Percentiles rank a stretch among this genome's conserved stretches.
Evolutionary conservation across 2,888 invertebrate genomes (phyloP).

Genomic region (Scaptodrosophila latifasciaeformis): DNA sequence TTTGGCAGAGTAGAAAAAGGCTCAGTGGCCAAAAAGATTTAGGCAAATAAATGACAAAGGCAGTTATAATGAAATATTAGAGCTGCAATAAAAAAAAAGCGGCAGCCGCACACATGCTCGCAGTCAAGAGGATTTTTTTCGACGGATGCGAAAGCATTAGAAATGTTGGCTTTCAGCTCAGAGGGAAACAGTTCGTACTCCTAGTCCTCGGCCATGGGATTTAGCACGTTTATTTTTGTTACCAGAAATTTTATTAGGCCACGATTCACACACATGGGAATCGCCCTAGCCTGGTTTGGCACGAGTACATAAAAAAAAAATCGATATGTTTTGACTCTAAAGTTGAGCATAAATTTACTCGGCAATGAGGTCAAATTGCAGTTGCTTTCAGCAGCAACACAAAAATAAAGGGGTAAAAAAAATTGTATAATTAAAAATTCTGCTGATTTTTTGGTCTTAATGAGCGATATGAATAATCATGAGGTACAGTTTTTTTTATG

Average conservation of each 20-base stretch:
- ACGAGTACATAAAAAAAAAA: conserved; percentile 24
- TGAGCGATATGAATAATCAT: neutral
- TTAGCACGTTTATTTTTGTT: conserved; percentile 56
- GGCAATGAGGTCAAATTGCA: neutral
- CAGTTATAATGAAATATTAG: conserved; percentile 48
- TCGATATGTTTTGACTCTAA: conserved; percentile 45
- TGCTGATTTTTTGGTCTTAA: conserved; percentile 13
- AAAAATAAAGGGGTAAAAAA: neutral
- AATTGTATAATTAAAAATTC: conserved; percentile 7
- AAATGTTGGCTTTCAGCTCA: no score
- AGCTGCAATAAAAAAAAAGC: neutral
- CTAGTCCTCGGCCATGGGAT: no score
- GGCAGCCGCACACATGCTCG: neutral
- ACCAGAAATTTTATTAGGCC: conserved; percentile 59
- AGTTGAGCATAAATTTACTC: neutral
- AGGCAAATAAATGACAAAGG: conserved; percentile 49
- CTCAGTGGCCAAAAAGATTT: no score
- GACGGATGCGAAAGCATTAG: no score
- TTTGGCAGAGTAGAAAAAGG: no score
- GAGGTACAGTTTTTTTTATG: conserved; percentile 7
- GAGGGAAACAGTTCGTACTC: no score
- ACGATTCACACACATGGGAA: conserved; percentile 18
- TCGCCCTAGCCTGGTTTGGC: conserved; percentile 1
- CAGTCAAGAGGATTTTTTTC: no score
- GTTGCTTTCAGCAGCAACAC: neutral